These are phyloP conservation scores for Axea sp. DNA, from an alignment of 2,888 invertebrate species.

Conservation along the genomic window DNA sequence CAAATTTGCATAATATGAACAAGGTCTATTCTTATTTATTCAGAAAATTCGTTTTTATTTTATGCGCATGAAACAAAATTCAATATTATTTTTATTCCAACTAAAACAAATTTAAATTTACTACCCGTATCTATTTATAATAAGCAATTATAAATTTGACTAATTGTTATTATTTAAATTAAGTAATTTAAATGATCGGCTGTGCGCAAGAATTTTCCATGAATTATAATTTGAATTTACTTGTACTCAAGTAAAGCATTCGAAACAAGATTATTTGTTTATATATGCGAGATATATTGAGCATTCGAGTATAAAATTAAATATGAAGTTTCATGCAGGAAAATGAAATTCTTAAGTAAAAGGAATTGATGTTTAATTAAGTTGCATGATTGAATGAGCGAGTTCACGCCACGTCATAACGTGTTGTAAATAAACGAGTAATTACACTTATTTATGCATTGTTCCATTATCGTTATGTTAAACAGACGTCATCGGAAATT, in stretches of 20 bases:
- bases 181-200: too few species aligned
- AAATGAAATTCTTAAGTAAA: slow-evolving; percentile 11
- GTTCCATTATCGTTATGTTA: too few species aligned
- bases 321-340: slow-evolving; percentile 21
- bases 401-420: not conserved
- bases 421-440: not conserved
- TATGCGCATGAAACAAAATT: too few species aligned
- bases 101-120: not conserved
- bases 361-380: slow-evolving; percentile 4
- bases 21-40: slow-evolving; percentile 19
- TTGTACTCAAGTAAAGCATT: too few species aligned
- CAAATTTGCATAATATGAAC: slow-evolving; percentile 19
- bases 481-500: not conserved
- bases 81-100: too few species aligned
- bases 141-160: too few species aligned
- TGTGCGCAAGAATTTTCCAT: too few species aligned
- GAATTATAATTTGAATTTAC: too few species aligned
- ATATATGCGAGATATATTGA: not conserved
- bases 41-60: not conserved
- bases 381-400: slow-evolving; percentile 14
- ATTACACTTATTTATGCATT: not conserved
- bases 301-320: slow-evolving; percentile 11
- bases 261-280: not conserved
- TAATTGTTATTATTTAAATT: too few species aligned
- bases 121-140: too few species aligned